Base-by-base conservation (phyloP, 1,140 invertebrate species). In the Bombyx mandarina region DNA sequence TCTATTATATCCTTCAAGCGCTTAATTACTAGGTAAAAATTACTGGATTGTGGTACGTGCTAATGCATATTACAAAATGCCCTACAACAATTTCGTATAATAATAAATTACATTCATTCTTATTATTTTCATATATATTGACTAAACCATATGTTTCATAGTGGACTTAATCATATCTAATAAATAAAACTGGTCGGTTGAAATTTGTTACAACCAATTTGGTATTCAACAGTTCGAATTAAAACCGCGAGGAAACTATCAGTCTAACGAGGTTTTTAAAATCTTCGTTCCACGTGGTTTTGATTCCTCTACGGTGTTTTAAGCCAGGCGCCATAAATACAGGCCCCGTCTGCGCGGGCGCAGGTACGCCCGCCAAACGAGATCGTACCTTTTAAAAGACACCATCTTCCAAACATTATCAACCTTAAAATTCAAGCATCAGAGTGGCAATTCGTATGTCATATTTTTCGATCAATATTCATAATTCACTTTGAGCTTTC, bases 281-380 rank as follows among this genome's bases (percentile, higher is more conserved):
- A 65, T 60, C 71, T 67, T 64, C 64, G 70, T 74, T 75, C 78
- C 82, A 82, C 80, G 83, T 86, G 80, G 75, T 65, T 53, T 61
- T 56, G 58, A 44, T 69, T 66, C 57, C 62, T 48, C 56, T 58
- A 60, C 63, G 60, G 67, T 73, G 73, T 62, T 65, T 35, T 59
- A 63, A 65, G 58, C 61, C 67, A 76, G 79, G 81, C 83, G 83
- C 81, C 83, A 82, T 86, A 86, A 86, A 86, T 85, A 86, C 82
- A 82, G 77, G 63, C 65, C 73, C 76, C 75, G 72, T 85, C 78
- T 75, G 79, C 81, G 75, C 78, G 55, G 56, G 74, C 81, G 81
- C 82, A 86, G 81, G 81, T 84, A 84, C 77, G 82, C 77, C 73
- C 75, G 82, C 77, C 83, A 84, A 84, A 84, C 82, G 75, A 85